Evolutionary conservation across 2,888 invertebrate species (phyloP).

Genomic region (Perizoma flavofasciatum): DNA sequence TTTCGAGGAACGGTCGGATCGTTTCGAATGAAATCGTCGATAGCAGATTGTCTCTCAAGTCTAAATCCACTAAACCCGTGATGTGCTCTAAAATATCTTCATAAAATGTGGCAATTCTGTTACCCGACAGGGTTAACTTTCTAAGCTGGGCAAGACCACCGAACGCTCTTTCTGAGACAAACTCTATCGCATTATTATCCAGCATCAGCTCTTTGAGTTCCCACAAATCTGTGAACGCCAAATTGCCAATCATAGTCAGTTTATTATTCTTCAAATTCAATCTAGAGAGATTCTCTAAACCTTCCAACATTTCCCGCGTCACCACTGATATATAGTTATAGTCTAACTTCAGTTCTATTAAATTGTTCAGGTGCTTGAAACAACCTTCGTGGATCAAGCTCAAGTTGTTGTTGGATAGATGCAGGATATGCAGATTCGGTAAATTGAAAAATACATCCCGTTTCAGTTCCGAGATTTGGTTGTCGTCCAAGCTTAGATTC

Average conservation of each 20-base stretch:
- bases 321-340: slow-evolving; percentile 89
- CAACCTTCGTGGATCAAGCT: slow-evolving; percentile 93
- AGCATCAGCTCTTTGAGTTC: slow-evolving; percentile 87
- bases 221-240: slow-evolving; percentile 91
- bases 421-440: slow-evolving; percentile 88
- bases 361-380: slow-evolving; percentile 88
- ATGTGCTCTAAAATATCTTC: slow-evolving; percentile 89
- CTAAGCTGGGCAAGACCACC: slow-evolving; percentile 88
- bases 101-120: slow-evolving; percentile 88
- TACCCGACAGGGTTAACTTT: slow-evolving; percentile 88
- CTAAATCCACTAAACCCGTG: slow-evolving; percentile 87
- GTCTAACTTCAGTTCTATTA: slow-evolving; percentile 91
- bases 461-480: slow-evolving; percentile 89
- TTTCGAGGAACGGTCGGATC: slow-evolving; percentile 88
- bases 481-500: slow-evolving; percentile 88
- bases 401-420: slow-evolving; percentile 93
- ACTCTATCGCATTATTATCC: slow-evolving; percentile 87
- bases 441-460: slow-evolving; percentile 89
- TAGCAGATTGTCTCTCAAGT: slow-evolving; percentile 90
- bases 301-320: slow-evolving; percentile 90
- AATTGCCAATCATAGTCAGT: slow-evolving; percentile 90
- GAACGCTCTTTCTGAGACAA: slow-evolving; percentile 90
- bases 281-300: slow-evolving; percentile 87
- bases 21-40: slow-evolving; percentile 90
- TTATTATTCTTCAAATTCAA: slow-evolving; percentile 90